Evolutionary conservation across 2,113 vertebrate genomes (phyloP).

Genomic region (Ptyas mucosa): DNA sequence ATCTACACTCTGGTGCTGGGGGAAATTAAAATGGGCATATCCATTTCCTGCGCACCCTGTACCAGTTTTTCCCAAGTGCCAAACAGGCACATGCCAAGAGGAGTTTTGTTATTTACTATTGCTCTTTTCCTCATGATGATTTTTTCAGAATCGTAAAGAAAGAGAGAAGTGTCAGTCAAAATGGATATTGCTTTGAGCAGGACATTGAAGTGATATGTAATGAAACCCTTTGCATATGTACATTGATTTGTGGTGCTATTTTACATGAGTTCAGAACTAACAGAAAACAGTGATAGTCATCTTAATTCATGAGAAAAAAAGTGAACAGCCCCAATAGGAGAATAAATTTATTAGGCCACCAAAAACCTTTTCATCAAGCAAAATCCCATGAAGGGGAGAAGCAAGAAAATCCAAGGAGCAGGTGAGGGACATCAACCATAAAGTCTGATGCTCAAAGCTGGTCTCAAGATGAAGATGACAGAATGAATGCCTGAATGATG

Average conservation of each 20-base stretch:
- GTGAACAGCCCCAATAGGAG: background rate
- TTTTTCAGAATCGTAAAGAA: background rate
- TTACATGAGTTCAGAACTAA: background rate
- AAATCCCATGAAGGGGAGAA: background rate
- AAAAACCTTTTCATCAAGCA: background rate
- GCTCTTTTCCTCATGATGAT: background rate
- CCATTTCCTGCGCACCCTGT: background rate
- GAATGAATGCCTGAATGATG: background rate
- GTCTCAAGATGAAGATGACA: background rate
- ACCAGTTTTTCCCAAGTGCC: background rate
- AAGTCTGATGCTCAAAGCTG: background rate
- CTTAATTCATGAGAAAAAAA: background rate
- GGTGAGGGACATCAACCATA: background rate
- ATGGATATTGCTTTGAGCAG: background rate
- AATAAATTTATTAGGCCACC: background rate
- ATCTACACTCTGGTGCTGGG: background rate
- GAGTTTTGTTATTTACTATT: background rate
- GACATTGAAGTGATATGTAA: background rate
- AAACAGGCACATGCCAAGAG: background rate
- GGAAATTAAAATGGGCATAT: background rate
- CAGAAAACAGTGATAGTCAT: background rate
- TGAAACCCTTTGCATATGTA: background rate
- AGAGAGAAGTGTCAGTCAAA: background rate
- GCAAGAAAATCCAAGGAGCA: background rate
- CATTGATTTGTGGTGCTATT: background rate